Percentiles rank a stretch among this genome's conserved stretches.
Conservation (phyloP, 1,140 invertebrate genomes). For the Macrocentrus cingulum region DNA sequence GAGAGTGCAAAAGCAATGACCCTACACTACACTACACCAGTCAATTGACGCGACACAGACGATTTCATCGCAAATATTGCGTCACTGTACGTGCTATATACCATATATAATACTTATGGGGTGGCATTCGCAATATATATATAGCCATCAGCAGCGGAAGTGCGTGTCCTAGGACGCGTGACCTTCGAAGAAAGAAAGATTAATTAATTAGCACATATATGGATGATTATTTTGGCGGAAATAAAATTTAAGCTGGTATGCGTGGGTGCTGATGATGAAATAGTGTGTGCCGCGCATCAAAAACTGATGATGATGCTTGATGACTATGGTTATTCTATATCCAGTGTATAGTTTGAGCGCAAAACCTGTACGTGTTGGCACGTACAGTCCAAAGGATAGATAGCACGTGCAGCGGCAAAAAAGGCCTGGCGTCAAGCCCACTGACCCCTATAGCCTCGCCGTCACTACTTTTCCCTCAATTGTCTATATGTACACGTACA, state of each 20-base stretch:
- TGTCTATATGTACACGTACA: no score
- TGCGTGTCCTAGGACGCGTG: no score
- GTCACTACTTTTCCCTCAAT: no score
- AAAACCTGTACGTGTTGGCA: constrained; percentile 1
- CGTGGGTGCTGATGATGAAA: no score
- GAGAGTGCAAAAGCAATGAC: constrained; percentile 25
- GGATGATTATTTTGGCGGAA: no score
- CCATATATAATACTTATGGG: not conserved
- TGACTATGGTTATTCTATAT: no score
- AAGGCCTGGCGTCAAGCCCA: not conserved
- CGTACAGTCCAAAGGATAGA: not conserved
- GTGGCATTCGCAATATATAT: not conserved
- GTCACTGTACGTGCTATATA: not conserved
- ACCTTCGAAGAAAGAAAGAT: no score
- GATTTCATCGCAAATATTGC: constrained; percentile 1
- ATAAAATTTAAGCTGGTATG: no score
- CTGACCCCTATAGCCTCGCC: not conserved
- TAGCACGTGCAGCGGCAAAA: constrained; percentile 2
- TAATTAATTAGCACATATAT: no score
- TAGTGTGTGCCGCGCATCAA: no score
- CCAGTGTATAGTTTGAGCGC: not conserved
- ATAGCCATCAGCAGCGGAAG: no score
- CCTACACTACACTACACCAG: constrained; percentile 15
- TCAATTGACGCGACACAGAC: constrained; percentile 1
- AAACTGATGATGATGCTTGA: no score